These are phyloP conservation scores for Myocastor coypus DNA, from an alignment of 2,113 vertebrate species.

Conservation along the genomic window DNA sequence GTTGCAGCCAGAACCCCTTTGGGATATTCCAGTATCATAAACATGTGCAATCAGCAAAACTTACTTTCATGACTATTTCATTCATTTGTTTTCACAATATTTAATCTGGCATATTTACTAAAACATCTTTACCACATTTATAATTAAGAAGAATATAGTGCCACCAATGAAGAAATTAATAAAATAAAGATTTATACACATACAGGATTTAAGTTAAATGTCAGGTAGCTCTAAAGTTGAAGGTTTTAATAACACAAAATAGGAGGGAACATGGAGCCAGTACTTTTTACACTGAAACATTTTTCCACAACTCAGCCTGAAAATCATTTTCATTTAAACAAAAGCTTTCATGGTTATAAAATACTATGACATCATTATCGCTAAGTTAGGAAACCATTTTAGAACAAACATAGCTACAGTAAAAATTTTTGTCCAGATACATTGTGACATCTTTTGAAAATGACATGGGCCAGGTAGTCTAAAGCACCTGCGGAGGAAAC, in stretches of 20 bases:
- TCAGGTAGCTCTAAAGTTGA: constrained; percentile 25
- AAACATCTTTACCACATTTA: constrained; percentile 43
- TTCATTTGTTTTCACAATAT: constrained; percentile 47
- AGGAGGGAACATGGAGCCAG: not conserved
- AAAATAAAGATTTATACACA: constrained; percentile 5
- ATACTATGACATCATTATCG: not conserved
- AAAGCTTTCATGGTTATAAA: not conserved
- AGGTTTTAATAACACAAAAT: constrained; percentile 30
- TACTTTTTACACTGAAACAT: constrained; percentile 32
- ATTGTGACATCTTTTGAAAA: not conserved
- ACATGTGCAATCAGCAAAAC: not conserved
- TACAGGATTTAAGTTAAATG: constrained; percentile 47
- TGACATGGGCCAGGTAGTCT: no score
- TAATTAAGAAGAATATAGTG: not conserved
- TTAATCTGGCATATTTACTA: constrained; percentile 35
- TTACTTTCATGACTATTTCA: not conserved
- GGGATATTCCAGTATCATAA: not conserved
- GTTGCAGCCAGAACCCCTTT: not conserved
- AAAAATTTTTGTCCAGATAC: not conserved
- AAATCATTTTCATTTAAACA: constrained; percentile 54
- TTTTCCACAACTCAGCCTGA: constrained; percentile 6
- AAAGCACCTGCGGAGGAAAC: no score
- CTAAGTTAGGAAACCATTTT: not conserved
- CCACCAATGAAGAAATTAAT: constrained; percentile 20
- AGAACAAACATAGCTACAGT: not conserved